Evolutionary conservation across 2,888 invertebrate species (phyloP).

Genomic region (Pterobdella sp.): DNA sequence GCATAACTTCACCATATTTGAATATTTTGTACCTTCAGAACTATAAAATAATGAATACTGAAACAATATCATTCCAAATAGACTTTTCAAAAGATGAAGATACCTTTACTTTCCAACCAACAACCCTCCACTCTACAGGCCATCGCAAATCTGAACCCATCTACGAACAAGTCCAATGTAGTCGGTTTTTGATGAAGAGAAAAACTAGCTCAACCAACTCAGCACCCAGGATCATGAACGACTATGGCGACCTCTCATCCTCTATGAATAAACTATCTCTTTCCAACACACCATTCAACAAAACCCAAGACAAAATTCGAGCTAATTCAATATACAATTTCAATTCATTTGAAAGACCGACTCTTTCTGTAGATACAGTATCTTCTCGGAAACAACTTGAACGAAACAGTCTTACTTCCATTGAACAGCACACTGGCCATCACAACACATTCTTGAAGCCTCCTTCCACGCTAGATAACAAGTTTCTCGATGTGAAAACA

Average conservation of each 20-base stretch:
- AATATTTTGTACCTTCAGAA: no score
- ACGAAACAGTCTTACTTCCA: no score
- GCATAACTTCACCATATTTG: no score
- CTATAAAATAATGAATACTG: background rate
- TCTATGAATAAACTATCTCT: background rate
- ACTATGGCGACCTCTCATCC: background rate
- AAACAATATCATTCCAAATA: background rate
- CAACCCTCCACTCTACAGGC: background rate
- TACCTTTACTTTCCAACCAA: background rate
- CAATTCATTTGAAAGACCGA: background rate
- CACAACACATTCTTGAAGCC: no score
- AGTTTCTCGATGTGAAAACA: no score
- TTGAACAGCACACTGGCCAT: no score
- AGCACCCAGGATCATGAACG: background rate
- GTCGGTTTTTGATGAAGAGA: background rate
- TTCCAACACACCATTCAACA: background rate
- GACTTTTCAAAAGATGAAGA: background rate
- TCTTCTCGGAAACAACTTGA: no score
- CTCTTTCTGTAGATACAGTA: background rate
- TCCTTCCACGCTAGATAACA: no score
- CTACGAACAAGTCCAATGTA: slow-evolving; percentile 3
- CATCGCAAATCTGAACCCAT: background rate
- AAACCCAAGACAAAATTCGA: no score
- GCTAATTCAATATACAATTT: background rate
- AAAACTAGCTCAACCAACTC: background rate